phyloP scores from a whole-genome alignment of 2,113 vertebrate species.

The Phasianus colchicus region DNA sequence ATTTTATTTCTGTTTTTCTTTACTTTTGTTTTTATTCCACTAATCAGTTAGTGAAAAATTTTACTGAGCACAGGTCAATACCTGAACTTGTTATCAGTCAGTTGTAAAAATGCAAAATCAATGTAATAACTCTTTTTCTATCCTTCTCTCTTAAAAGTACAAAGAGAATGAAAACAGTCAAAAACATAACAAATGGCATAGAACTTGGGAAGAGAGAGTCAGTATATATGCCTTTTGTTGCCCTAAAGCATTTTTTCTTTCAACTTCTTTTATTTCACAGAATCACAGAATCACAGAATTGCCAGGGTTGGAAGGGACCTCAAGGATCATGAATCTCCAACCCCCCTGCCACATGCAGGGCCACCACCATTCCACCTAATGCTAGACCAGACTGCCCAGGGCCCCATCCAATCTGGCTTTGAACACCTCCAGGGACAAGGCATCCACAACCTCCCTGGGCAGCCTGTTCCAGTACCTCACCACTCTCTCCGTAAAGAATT shows the following conservation, averaged over 20 bases:
- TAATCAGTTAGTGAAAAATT: neutral
- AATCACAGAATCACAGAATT: no score
- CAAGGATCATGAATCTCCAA: no score
- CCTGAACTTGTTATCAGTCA: slow-evolving; percentile 6
- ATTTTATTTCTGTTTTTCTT: neutral
- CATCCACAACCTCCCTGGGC: no score
- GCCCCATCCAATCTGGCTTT: no score
- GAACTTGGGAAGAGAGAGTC: neutral
- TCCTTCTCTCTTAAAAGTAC: neutral
- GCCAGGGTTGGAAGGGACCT: no score
- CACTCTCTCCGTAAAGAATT: no score
- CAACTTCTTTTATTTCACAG: neutral
- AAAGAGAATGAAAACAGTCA: neutral
- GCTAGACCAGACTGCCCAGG: no score
- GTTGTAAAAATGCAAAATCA: neutral
- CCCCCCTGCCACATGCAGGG: no score
- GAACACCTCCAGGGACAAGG: no score
- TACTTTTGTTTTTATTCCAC: neutral
- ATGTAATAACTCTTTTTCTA: neutral
- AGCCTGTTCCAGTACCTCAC: no score
- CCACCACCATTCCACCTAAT: no score
- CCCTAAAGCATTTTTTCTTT: neutral
- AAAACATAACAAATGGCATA: neutral
- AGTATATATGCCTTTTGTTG: fast-evolving
- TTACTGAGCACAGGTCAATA: slow-evolving; percentile 1